phyloP scores from a whole-genome alignment of 1,140 invertebrate genomes.

The Zaprionus inermis region DNA sequence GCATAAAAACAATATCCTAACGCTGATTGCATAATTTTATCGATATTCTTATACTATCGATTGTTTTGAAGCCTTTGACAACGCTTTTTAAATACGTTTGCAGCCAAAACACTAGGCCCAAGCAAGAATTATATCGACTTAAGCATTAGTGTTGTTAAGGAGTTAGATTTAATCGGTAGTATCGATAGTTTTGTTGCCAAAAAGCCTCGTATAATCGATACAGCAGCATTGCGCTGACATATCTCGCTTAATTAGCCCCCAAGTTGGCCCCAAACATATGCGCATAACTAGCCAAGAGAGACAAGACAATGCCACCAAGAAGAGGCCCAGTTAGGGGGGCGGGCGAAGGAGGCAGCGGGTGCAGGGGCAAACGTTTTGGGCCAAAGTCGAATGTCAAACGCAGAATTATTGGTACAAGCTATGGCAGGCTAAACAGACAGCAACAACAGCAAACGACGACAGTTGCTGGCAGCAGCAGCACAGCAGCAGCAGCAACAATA shows the following conservation, averaged over 20 bases:
- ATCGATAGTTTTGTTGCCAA: too few species aligned
- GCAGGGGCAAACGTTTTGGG: constrained; percentile 58
- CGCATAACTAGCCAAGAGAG: constrained; percentile 29
- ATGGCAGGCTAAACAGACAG: constrained; percentile 36
- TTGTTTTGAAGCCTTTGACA: too few species aligned
- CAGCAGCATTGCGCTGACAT: constrained; percentile 22
- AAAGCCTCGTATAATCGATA: too few species aligned
- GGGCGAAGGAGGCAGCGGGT: constrained; percentile 33
- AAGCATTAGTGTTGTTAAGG: too few species aligned
- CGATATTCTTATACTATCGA: too few species aligned
- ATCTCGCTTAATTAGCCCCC: constrained; percentile 49
- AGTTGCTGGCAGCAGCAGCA: constrained; percentile 20
- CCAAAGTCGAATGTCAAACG: constrained; percentile 76
- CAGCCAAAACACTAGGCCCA: too few species aligned
- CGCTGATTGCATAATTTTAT: too few species aligned
- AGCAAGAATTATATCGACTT: too few species aligned
- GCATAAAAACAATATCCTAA: too few species aligned
- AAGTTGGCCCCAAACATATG: constrained; percentile 30
- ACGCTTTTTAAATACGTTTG: too few species aligned
- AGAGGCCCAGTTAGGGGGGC: not conserved
- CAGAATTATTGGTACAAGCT: constrained; percentile 78
- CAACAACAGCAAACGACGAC: constrained; percentile 32
- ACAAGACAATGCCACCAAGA: constrained; percentile 27
- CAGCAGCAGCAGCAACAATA: constrained; percentile 30
- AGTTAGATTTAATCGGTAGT: too few species aligned